Percentiles rank a stretch among this genome's conserved stretches.
These are phyloP conservation scores for Tiliacea citrago DNA, from an alignment of 2,888 invertebrate genomes.

Conservation along the genomic window DNA sequence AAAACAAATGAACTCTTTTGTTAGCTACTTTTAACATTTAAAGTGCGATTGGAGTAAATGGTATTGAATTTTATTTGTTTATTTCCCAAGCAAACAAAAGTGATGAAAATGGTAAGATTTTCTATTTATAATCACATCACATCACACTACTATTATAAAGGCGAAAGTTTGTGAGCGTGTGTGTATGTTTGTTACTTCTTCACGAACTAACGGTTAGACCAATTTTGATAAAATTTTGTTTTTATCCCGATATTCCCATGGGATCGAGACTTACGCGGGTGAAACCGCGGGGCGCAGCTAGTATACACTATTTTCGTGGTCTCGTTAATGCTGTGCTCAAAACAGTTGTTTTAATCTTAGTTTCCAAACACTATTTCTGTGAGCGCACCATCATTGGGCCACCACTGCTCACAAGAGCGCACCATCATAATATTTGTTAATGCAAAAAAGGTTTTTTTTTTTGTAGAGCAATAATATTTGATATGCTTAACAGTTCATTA, in stretches of 20 bases:
- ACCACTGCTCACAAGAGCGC: too few relatives aligned
- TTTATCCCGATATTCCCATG: too few relatives aligned
- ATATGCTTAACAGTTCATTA: neutral
- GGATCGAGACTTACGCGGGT: too few relatives aligned
- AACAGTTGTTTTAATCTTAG: neutral
- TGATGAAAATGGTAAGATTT: conserved; percentile 46
- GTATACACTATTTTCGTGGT: neutral
- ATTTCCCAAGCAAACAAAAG: conserved; percentile 43
- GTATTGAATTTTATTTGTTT: neutral
- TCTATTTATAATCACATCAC: neutral
- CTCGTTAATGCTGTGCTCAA: neutral
- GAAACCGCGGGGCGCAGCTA: too few relatives aligned
- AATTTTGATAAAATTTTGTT: too few relatives aligned
- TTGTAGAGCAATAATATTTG: neutral
- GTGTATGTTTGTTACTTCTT: too few relatives aligned
- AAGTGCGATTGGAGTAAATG: neutral
- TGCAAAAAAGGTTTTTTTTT: neutral
- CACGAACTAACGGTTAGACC: too few relatives aligned
- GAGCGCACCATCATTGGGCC: neutral
- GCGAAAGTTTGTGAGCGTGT: too few relatives aligned
- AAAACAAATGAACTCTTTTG: neutral
- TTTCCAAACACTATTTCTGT: neutral
- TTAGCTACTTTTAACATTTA: neutral
- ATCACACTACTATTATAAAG: too few relatives aligned
- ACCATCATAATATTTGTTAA: neutral